A percentile compares a stretch with the other conserved stretches of the same genome.
Evolutionary conservation across 2,797 vertebrate genomes (phyloP).

Genomic region (Knipowitschia caucasica): DNA sequence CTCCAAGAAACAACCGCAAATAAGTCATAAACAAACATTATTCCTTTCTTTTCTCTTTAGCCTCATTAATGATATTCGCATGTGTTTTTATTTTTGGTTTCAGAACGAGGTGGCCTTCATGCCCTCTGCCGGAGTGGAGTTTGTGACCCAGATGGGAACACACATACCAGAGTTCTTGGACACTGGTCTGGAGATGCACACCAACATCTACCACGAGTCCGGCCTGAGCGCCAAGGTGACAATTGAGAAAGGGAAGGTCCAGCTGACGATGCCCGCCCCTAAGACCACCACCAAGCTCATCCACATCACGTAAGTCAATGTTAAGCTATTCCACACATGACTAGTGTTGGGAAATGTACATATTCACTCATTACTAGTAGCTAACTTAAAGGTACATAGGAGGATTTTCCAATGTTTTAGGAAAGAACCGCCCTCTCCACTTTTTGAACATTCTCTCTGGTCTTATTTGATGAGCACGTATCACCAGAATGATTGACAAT

Average conservation of each 20-base stretch:
- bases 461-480: too few species aligned
- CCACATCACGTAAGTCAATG: slow-evolving; percentile 79
- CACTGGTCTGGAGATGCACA: slow-evolving; percentile 85
- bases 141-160: slow-evolving; percentile 83
- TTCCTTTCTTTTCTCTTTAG: too few species aligned
- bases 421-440: too few species aligned
- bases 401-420: too few species aligned
- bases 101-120: slow-evolving; percentile 76
- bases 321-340: background rate
- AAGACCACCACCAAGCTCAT: slow-evolving; percentile 79
- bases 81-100: slow-evolving; percentile 16
- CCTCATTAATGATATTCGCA: too few species aligned
- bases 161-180: slow-evolving; percentile 82
- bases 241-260: slow-evolving; percentile 73
- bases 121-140: slow-evolving; percentile 86
- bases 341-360: too few species aligned
- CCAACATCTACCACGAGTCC: slow-evolving; percentile 88
- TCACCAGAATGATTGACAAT: too few species aligned
- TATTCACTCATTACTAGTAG: too few species aligned
- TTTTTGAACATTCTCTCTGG: too few species aligned
- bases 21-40: too few species aligned
- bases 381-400: too few species aligned
- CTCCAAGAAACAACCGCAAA: too few species aligned
- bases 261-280: slow-evolving; percentile 83
- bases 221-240: slow-evolving; percentile 78